These are phyloP conservation scores for Mantis religiosa DNA, from an alignment of 2,888 invertebrate species.

Conservation along the genomic window DNA sequence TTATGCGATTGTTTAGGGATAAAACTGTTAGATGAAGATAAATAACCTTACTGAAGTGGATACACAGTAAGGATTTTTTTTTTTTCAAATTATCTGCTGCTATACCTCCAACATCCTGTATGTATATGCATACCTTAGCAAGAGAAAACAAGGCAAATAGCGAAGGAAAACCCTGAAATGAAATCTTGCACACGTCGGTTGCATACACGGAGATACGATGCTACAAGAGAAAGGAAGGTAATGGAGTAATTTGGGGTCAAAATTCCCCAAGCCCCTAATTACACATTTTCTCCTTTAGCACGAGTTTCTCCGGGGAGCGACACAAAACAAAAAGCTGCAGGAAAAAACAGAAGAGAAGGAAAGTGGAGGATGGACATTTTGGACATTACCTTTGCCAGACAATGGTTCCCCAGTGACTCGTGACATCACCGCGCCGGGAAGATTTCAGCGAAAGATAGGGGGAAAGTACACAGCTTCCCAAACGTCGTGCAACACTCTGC, in stretches of 20 bases:
- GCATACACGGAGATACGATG: background rate
- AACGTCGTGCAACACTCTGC: no score
- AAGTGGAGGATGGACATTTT: slow-evolving; percentile 18
- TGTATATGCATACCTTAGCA: no score
- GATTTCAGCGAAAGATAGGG: background rate
- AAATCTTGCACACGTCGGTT: background rate
- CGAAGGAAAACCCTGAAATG: background rate
- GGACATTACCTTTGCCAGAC: slow-evolving; percentile 30
- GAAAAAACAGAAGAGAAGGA: background rate
- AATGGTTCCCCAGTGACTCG: slow-evolving; percentile 27
- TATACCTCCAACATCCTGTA: no score
- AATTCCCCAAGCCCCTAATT: slow-evolving; percentile 31
- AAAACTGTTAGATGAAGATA: no score
- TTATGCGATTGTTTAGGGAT: no score
- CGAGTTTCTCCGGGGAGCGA: slow-evolving; percentile 21
- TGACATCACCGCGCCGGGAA: background rate
- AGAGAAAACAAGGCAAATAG: background rate
- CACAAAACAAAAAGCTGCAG: background rate
- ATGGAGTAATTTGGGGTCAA: slow-evolving; percentile 31
- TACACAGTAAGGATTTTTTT: no score
- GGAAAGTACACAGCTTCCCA: no score
- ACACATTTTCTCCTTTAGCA: slow-evolving; percentile 30
- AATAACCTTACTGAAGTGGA: no score
- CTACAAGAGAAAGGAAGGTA: slow-evolving; percentile 11
- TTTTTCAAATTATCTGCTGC: no score